Percentiles rank a stretch among this genome's conserved stretches.
These are phyloP conservation scores for Cacatua alba DNA, from an alignment of 2,113 vertebrate species.

Conservation along the genomic window DNA sequence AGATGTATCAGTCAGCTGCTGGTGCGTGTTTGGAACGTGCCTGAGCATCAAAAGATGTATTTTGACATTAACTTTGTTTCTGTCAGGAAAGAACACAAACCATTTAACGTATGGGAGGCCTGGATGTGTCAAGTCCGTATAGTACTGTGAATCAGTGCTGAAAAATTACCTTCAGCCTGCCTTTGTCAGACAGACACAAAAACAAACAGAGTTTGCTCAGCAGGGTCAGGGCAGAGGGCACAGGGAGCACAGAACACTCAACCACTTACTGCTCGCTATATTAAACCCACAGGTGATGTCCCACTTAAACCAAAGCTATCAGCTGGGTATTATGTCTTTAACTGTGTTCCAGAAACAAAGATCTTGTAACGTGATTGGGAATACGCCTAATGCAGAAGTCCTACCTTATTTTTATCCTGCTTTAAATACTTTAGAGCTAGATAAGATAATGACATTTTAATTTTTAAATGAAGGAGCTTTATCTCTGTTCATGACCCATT, in stretches of 20 bases:
- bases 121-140: background rate
- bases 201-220: background rate
- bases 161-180: background rate
- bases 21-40: background rate
- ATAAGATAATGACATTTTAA: background rate
- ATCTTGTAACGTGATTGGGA: background rate
- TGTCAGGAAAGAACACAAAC: background rate
- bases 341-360: background rate
- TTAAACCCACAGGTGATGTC: background rate
- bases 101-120: background rate
- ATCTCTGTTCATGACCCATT: background rate
- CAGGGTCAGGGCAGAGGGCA: background rate
- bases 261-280: accelerated
- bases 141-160: background rate
- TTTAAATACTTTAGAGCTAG: background rate
- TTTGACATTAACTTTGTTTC: background rate
- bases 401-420: background rate
- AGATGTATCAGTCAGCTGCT: background rate
- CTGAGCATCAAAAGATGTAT: background rate
- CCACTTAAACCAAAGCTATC: background rate
- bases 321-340: background rate
- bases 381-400: background rate
- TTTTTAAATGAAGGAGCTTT: background rate
- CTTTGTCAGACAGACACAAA: background rate
- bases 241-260: background rate